Evolutionary conservation across 2,888 invertebrate genomes (phyloP), one percentile per base, ranked within the genome.

Genomic region (Pardosa pseudoannulata): DNA sequence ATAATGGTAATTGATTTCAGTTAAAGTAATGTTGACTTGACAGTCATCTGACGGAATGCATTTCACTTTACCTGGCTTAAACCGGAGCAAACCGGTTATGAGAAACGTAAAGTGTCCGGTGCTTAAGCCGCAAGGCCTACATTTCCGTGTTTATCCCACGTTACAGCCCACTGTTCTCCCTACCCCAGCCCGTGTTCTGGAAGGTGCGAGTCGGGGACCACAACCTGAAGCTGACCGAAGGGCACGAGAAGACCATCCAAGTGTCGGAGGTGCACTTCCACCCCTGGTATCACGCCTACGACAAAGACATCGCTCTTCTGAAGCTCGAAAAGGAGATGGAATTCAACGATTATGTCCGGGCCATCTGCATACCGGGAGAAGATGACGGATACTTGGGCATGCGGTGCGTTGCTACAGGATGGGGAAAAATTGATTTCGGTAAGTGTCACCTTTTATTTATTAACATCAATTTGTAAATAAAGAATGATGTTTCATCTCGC

Each of bases 251-350:
- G 81, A 90, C 90, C 73, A 89, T 90, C 28, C 89, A 90, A 28
- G 89, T 90, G 27, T 79, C 89, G 0, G 72, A 89, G 23, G 88
- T 90, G 16, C 89, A 89, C 70, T 89, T 89, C 74, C 89, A 89
- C 56, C 89, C 89, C 19, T 89, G 89, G 89, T 90, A 90, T 76
- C 87, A 88, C 56, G 89, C 89, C 9, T 90, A 90, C 81, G 89
- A 90, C 70, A 89, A 90, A 67, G 90, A 90, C 81, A 89, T 90
- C 95, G 97, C 97, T 3, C 91, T 97, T 80, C 95, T 97, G 95
- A 96, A 96, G 91, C 93, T 97, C 87, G 95, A 95, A 0, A 94
- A 94, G 90, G 94, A 96, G 46, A 95, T 96, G 0, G 95, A 95
- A 90, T 93, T 96, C 23, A 94, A 94, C 78, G 93, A 93, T 72